phyloP scores from a whole-genome alignment of 2,113 vertebrate species.

The Sinosuthora webbiana region DNA sequence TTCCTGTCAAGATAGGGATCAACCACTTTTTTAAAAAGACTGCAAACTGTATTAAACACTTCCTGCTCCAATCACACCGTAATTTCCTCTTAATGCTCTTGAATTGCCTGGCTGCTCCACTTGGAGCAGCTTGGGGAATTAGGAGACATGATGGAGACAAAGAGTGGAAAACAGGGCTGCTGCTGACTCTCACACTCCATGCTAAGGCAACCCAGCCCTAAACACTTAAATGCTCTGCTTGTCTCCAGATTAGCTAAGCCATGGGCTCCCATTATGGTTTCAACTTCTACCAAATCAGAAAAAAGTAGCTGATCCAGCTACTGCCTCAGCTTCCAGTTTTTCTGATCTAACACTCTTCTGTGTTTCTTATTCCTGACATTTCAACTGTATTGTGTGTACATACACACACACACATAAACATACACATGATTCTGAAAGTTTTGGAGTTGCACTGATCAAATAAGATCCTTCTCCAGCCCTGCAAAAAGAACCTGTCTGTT shows the following conservation, averaged over 20 bases:
- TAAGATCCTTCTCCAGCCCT: not conserved
- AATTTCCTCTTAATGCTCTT: not conserved
- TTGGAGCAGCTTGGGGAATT: not conserved
- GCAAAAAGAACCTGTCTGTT: not conserved
- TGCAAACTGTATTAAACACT: not conserved
- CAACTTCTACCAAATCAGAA: not conserved
- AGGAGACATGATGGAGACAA: not conserved
- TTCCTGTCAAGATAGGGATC: not conserved
- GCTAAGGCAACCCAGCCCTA: not conserved
- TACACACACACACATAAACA: no score
- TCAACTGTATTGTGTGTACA: not conserved
- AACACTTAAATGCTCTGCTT: rapidly evolving
- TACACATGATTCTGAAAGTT: rapidly evolving
- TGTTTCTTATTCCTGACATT: not conserved
- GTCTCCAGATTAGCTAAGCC: not conserved
- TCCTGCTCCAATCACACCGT: not conserved
- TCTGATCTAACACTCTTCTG: not conserved
- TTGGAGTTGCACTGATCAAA: not conserved
- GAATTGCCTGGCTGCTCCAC: not conserved
- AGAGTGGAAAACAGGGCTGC: not conserved
- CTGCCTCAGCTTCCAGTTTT: not conserved
- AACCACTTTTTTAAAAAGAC: not conserved
- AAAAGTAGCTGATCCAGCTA: not conserved
- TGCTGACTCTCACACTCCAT: not conserved
- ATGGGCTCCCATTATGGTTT: not conserved